Evolutionary conservation across 2,113 vertebrate genomes (phyloP).

Genomic region (Pseudorasbora parva): DNA sequence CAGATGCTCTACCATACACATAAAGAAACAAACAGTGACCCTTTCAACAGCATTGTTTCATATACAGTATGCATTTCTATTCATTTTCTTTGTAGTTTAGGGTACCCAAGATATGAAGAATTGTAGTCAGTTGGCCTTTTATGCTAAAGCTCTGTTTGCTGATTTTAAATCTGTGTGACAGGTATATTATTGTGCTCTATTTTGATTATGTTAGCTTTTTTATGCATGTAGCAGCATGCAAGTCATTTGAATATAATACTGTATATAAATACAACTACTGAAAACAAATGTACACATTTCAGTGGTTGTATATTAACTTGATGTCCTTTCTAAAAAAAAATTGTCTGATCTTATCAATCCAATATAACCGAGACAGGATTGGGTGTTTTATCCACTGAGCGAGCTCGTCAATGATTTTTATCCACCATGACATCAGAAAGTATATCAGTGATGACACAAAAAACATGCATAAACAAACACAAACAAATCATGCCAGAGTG

Average conservation of each 20-base stretch:
- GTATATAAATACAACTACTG: neutral
- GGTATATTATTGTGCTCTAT: neutral
- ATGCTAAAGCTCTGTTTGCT: too few species aligned
- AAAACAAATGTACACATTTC: neutral
- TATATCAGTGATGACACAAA: constrained; percentile 5
- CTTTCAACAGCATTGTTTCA: neutral
- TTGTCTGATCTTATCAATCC: neutral
- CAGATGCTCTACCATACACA: neutral
- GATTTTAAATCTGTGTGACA: too few species aligned
- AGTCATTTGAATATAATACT: neutral
- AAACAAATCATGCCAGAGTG: neutral
- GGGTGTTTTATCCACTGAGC: neutral
- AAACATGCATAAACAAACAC: constrained; percentile 18
- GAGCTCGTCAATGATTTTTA: neutral
- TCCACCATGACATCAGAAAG: neutral
- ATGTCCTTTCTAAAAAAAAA: neutral
- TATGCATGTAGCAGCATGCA: neutral
- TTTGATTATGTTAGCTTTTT: neutral
- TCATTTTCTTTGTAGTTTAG: too few species aligned
- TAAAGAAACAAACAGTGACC: neutral
- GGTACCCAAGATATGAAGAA: too few species aligned
- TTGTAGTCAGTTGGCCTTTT: too few species aligned
- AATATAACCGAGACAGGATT: neutral
- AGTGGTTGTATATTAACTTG: neutral
- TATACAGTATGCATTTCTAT: neutral